Evolutionary conservation across 2,797 vertebrate genomes (phyloP), one percentile per base, ranked within the genome.

Genomic region (Diceros bicornis): DNA sequence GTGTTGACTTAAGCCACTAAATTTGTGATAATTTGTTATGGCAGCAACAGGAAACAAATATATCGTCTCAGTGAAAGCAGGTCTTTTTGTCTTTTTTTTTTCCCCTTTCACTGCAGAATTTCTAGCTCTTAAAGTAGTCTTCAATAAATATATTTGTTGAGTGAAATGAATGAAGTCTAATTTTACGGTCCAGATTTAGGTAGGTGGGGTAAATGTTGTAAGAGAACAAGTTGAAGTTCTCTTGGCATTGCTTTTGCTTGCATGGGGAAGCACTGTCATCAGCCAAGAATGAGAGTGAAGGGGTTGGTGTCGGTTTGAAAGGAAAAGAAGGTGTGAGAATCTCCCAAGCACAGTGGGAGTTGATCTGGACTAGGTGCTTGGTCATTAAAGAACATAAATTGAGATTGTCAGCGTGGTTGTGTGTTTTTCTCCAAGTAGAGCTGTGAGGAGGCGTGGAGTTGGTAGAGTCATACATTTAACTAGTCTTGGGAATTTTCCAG

Each of bases 131-230:
- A 66, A 18, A 9, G n/a, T 41, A 66, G 29, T 77, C 21, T 57
- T 27, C 47, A 5, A 4, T 59, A 69, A 79, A 69, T 71, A 69
- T 71, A 61, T 34, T 71, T 93, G 41, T 71, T 71, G 55, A 71
- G 75, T 88, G 66, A 88, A 32, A 71, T 32, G 29, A 94, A 69
- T 32, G 64, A 71, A 61, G 23, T 32, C 21, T 69, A 52, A 72
- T 10, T 50, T 69, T 34, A 29, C 17, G 32, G 32, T 44, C 11
- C 57, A 47, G 77, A n/a, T 74, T 66, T 8, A 1, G 21, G 47
- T 64, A 27, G 68, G 21, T 17, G 25, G 47, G 57, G 44, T 29
- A 34, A 74, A 34, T 27, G 66, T 4, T 17, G 3, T 16, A 20
- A 34, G n/a, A 18, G 34, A 55, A 32, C 25, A 25, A 21, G 8